Evolutionary conservation across 92 coral and sea anemone genomes (phyloP).

Genomic region (Plumapathes pennacea): DNA sequence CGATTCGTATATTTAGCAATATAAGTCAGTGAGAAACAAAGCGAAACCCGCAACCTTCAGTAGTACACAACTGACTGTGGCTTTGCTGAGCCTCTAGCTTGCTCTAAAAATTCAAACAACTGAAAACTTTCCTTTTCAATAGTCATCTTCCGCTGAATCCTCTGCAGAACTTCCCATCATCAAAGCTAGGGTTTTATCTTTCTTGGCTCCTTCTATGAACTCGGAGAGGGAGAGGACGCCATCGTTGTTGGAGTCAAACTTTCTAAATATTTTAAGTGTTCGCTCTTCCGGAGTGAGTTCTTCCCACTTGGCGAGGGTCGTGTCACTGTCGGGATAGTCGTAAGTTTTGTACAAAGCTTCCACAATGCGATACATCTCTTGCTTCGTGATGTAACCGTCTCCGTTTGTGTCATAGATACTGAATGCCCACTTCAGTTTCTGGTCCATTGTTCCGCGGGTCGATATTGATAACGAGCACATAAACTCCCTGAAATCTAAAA

Average conservation of each 20-base stretch:
- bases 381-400: constrained; percentile 90
- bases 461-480: constrained; percentile 96
- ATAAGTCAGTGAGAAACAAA: too few relatives aligned
- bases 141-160: neutral
- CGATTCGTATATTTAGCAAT: too few relatives aligned
- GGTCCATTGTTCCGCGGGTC: constrained; percentile 96
- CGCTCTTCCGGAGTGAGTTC: constrained; percentile 90
- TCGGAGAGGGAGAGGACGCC: constrained; percentile 91
- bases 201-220: constrained; percentile 90
- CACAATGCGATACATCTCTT: constrained; percentile 94
- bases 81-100: neutral
- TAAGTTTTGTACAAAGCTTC: constrained; percentile 85
- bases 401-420: constrained; percentile 96
- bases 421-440: constrained; percentile 94
- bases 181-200: constrained; percentile 87
- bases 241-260: constrained; percentile 87
- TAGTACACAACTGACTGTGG: neutral
- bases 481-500: constrained; percentile 91
- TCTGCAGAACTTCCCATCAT: constrained; percentile 59
- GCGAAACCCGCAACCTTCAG: neutral
- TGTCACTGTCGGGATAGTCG: constrained; percentile 65
- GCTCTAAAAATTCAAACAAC: neutral
- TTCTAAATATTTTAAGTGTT: constrained; percentile 82
- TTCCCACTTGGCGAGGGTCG: constrained; percentile 75
- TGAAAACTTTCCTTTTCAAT: neutral